These are phyloP conservation scores for Sebastes taczanowskii DNA, from an alignment of 2,797 vertebrate genomes.

Conservation along the genomic window DNA sequence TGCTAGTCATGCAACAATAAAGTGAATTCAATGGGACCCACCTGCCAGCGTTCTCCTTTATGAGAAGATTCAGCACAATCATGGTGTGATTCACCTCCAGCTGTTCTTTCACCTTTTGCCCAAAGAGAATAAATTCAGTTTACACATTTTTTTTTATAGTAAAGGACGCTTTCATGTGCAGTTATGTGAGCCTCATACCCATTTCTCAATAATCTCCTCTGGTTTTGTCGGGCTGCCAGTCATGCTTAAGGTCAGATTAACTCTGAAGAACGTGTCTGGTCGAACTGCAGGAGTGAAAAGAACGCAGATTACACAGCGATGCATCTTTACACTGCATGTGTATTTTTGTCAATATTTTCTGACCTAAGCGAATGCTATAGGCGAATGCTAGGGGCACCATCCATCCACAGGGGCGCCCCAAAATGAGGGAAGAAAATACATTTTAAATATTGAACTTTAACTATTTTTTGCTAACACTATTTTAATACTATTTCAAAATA, in stretches of 20 bases:
- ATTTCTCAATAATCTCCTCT: constrained; percentile 34
- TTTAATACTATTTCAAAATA: too few species aligned
- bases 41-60: constrained; percentile 21
- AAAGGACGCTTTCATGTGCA: neutral
- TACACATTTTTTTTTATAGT: neutral
- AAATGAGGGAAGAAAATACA: too few species aligned
- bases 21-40: neutral
- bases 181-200: constrained; percentile 53
- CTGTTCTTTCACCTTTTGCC: constrained; percentile 51
- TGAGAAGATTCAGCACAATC: constrained; percentile 53
- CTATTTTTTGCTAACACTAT: too few species aligned
- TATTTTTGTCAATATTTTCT: neutral
- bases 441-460: too few species aligned
- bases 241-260: constrained; percentile 47
- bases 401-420: too few species aligned
- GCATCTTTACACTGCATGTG: neutral
- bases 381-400: too few species aligned
- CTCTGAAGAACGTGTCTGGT: constrained; percentile 64
- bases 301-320: neutral
- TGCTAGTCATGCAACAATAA: neutral
- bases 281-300: constrained; percentile 19
- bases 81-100: constrained; percentile 49
- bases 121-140: neutral
- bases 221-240: constrained; percentile 32
- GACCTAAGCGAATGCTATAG: too few species aligned